These are phyloP conservation scores for Mus musculus DNA, from an alignment of 2,113 vertebrate species.

Conservation along the genomic window DNA sequence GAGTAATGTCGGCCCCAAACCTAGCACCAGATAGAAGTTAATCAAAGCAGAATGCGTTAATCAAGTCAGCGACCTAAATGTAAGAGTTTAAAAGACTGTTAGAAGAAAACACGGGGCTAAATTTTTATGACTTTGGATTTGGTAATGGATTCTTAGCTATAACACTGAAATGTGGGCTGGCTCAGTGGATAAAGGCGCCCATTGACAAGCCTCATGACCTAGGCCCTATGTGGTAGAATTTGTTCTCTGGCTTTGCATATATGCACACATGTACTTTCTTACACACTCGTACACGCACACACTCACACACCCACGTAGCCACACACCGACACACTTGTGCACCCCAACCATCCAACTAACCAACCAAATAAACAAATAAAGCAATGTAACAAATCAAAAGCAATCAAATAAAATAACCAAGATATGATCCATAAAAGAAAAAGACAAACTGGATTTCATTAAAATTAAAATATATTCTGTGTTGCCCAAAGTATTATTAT, in stretches of 20 bases:
- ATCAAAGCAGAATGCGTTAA: not conserved
- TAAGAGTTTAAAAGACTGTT: not conserved
- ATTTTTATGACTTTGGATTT: constrained; percentile 24
- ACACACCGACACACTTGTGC: too few species aligned
- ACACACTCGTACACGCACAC: not conserved
- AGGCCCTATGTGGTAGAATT: not conserved
- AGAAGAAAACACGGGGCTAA: not conserved
- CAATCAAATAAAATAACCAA: not conserved
- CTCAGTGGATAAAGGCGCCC: not conserved
- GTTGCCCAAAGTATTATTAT: not conserved
- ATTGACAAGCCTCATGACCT: not conserved
- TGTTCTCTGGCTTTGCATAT: not conserved
- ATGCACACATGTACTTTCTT: not conserved
- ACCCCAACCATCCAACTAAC: too few species aligned
- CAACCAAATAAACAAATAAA: not conserved
- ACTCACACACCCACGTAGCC: not conserved
- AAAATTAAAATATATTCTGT: constrained; percentile 31
- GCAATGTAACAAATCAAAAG: not conserved
- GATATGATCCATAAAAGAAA: not conserved
- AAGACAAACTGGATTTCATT: not conserved
- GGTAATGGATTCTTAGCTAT: constrained; percentile 3
- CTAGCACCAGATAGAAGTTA: not conserved
- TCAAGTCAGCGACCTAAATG: not conserved
- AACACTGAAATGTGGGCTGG: not conserved
- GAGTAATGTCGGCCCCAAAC: not conserved